Base-by-base conservation (phyloP, 2,113 vertebrate species). In the Aphelocoma coerulescens region DNA sequence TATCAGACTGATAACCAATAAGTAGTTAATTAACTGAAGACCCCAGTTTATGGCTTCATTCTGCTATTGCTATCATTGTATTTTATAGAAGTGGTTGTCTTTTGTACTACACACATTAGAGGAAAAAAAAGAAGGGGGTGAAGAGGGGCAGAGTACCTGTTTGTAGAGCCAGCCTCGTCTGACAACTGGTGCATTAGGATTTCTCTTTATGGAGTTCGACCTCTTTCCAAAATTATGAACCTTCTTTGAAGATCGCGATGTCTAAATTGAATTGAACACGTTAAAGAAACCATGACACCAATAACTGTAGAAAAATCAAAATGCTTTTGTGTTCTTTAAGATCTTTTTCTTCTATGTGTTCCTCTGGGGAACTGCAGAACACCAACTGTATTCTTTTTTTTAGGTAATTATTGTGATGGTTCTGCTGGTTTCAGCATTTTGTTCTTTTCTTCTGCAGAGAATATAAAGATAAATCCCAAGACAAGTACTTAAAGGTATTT, bases 191-290 rank as follows among this genome's bases (percentile, higher is more conserved):
- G 99, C 99, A 71, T 98, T 98, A 21, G 99, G 99, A 92, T 99
- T 99, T 89, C 99, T 98, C 97, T 99, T 99, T 95, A 99, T 99
- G 72, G 99, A 99, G 97, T 99, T 99, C 18, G 99, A 99, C 76
- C 99, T 98, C 97, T 99, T 99, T 28, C 99, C 99, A 86, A 99
- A 99, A 96, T 99, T 99, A 93, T 99, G 99, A 93, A 99, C 96
- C 97, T 99, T 99, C 97, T 99, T 99, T 54, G 99, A 99, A 75
- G 99, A 97, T 81, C 99, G 98, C 57, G 99, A 99, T 14, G 99
- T 98, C 99, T 99, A 94, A 65, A 98, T 78, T 89, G 48, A 96
- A 97, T 76, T 28, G 89, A 85, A 95, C 17, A 59, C 2, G 80
- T 94, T 82, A 97, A 74, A 95, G 52, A 84, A 94, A 86, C 96